Evolutionary conservation across 2,888 invertebrate species (phyloP).

Genomic region (Leptarthrus brevirostris): DNA sequence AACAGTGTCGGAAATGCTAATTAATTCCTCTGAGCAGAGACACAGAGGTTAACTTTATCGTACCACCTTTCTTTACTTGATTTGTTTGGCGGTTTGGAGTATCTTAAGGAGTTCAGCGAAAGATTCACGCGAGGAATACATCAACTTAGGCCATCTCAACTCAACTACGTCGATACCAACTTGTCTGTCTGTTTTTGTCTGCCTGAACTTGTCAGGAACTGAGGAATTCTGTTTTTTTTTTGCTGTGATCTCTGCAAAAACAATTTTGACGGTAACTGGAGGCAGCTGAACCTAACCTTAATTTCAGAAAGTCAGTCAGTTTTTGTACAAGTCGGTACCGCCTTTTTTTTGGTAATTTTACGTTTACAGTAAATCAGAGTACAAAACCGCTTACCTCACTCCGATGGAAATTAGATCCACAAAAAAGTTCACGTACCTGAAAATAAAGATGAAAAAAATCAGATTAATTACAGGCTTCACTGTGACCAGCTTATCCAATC

Average conservation of each 20-base stretch:
- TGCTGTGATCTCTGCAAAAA: no score
- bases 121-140: neutral
- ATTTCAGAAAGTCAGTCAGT: no score
- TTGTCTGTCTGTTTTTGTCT: no score
- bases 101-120: neutral
- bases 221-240: no score
- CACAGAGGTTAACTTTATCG: slow-evolving; percentile 3
- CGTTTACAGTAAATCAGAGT: neutral
- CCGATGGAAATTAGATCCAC: neutral
- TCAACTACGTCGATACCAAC: no score
- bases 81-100: neutral
- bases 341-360: no score
- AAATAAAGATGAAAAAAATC: neutral
- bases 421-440: slow-evolving; percentile 4
- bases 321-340: no score
- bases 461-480: neutral
- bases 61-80: neutral
- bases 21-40: slow-evolving; percentile 16
- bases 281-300: no score
- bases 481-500: no score
- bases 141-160: no score
- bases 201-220: no score
- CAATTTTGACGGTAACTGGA: no score
- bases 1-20: slow-evolving; percentile 21
- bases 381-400: neutral